phyloP scores from a whole-genome alignment of 64 coral and sea anemone species.

The Platygyra sinensis region DNA sequence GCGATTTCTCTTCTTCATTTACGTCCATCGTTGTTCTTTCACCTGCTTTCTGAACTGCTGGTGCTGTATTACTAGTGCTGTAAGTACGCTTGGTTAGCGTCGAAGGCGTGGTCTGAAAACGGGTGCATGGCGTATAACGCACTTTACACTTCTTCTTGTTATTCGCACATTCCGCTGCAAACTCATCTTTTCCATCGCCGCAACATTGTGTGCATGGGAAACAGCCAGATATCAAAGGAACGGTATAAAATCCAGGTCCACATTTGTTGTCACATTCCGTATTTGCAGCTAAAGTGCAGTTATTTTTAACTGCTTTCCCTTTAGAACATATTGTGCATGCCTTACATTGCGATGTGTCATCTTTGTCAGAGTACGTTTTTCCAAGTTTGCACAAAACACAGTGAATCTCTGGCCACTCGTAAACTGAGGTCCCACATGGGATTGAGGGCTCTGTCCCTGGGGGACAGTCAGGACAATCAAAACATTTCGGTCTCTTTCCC shows the following conservation, averaged over 20 bases:
- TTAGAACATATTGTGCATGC: constrained; percentile 33
- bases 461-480: constrained; percentile 29
- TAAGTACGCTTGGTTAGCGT: accelerated
- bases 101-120: not conserved
- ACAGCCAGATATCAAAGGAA: constrained; percentile 15
- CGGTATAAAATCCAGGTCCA: constrained; percentile 17
- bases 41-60: not conserved
- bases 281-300: constrained; percentile 25
- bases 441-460: not conserved
- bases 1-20: too few species aligned
- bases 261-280: constrained; percentile 20
- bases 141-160: constrained; percentile 3
- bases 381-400: constrained; percentile 31
- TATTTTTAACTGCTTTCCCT: constrained; percentile 19
- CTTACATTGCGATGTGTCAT: constrained; percentile 14
- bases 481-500: constrained; percentile 1
- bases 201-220: constrained; percentile 46
- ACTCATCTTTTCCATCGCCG: not conserved
- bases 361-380: not conserved
- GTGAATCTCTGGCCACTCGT: not conserved
- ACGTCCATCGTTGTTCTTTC: not conserved
- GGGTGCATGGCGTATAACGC: not conserved
- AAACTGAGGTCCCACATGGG: constrained; percentile 38
- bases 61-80: not conserved
- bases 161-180: constrained; percentile 3